These are phyloP conservation scores for Chaetophractus vellerosus DNA, from an alignment of 2,797 vertebrate genomes.

Conservation along the genomic window DNA sequence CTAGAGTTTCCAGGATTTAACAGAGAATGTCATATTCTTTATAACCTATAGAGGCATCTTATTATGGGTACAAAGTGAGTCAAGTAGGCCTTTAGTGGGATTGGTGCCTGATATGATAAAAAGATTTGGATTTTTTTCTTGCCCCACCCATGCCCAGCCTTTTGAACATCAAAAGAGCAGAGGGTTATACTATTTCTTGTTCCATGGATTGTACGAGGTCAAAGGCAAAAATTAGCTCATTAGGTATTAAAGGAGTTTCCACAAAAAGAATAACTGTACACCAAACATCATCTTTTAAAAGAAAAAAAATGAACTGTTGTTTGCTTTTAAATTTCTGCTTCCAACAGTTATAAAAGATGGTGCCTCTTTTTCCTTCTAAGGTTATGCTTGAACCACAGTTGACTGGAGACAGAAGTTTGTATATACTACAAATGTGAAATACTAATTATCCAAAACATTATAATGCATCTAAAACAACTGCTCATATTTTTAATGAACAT, in stretches of 20 bases:
- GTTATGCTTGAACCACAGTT: constrained; percentile 3
- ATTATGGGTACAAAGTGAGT: background rate
- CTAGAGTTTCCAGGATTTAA: background rate
- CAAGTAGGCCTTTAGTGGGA: background rate
- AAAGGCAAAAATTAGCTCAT: constrained; percentile 34
- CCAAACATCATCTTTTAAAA: constrained; percentile 22
- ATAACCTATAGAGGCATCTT: background rate
- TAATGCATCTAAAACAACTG: background rate
- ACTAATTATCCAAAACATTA: constrained; percentile 42
- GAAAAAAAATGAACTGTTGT: background rate
- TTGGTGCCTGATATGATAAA: background rate
- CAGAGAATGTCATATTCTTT: background rate
- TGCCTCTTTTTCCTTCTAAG: background rate
- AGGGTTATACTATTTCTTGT: background rate
- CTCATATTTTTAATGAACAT: background rate
- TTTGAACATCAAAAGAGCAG: background rate
- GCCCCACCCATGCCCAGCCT: background rate
- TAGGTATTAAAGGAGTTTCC: constrained; percentile 24
- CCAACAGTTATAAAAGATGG: background rate
- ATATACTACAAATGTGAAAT: constrained; percentile 51
- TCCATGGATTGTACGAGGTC: background rate
- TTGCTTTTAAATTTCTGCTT: constrained; percentile 29
- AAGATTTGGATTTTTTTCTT: background rate
- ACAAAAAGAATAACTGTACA: background rate
- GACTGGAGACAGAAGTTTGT: background rate